A percentile compares a stretch with the other conserved stretches of the same genome.
Evolutionary conservation across 2,888 invertebrate species (phyloP).

Genomic region (Tiliacea citrago): DNA sequence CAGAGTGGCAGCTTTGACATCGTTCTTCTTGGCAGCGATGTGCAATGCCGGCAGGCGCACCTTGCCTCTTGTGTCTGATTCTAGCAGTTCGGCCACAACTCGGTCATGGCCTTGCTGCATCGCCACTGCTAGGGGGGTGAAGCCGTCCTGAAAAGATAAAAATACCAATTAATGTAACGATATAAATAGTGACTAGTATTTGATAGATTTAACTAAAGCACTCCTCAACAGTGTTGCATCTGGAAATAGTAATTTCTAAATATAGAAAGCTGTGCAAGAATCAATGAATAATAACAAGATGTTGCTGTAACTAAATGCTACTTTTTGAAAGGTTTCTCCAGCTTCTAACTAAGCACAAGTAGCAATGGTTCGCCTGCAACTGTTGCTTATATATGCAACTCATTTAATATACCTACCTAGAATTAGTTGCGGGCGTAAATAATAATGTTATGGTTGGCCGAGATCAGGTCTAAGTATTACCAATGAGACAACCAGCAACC

Average conservation of each 20-base stretch:
- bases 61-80: constrained; percentile 99
- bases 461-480: too few species aligned
- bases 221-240: background rate
- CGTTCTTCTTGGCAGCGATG: constrained; percentile 99
- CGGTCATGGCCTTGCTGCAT: constrained; percentile 99
- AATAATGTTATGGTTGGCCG: too few species aligned
- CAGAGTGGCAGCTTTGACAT: constrained; percentile 98
- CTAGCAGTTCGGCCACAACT: constrained; percentile 98
- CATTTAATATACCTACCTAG: too few species aligned
- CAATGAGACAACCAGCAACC: background rate
- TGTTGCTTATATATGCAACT: background rate
- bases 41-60: constrained; percentile 98
- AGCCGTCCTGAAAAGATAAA: constrained; percentile 94
- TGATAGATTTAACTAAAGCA: background rate
- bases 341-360: background rate
- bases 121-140: constrained; percentile 99
- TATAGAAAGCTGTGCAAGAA: background rate
- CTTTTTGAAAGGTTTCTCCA: background rate
- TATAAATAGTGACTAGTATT: background rate
- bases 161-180: background rate
- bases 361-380: background rate
- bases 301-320: too few species aligned
- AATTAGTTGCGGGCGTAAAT: too few species aligned
- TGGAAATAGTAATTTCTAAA: background rate
- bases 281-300: too few species aligned